A percentile compares a stretch with the other conserved stretches of the same genome.
Conservation (phyloP, 2,113 vertebrate species). For the Entomyzon cyanotis region DNA sequence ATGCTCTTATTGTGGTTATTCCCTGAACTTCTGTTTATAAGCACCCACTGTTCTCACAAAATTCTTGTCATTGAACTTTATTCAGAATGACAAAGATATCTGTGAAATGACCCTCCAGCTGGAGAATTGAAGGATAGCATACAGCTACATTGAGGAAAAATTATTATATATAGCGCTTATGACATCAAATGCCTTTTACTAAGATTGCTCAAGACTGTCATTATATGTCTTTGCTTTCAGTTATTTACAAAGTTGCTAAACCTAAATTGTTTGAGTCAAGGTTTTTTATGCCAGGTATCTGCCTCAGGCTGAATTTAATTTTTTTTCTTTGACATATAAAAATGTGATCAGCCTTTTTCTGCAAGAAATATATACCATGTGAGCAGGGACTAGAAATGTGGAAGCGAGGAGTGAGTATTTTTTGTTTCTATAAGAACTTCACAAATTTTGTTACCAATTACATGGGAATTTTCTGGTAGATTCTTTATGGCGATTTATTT, state of each 20-base stretch:
- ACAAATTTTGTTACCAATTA: background rate
- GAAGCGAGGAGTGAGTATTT: background rate
- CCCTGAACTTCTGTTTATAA: background rate
- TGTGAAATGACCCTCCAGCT: background rate
- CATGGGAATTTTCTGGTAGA: background rate
- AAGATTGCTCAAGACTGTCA: background rate
- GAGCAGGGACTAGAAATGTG: background rate
- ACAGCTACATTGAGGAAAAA: background rate
- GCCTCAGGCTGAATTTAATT: background rate
- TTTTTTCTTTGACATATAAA: background rate
- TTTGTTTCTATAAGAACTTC: background rate
- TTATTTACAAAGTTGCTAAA: constrained; percentile 8
- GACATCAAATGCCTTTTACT: background rate
- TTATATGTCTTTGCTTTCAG: background rate
- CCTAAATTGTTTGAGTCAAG: background rate
- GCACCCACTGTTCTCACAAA: background rate
- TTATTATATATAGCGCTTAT: background rate
- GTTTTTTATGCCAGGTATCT: background rate
- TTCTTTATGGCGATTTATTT: background rate
- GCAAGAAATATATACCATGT: background rate
- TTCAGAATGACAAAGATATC: constrained; percentile 7
- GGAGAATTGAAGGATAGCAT: background rate
- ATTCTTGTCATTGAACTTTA: constrained; percentile 8
- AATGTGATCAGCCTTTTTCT: background rate
- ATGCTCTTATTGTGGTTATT: background rate